Percentiles rank a stretch among this genome's conserved stretches.
phyloP scores from a whole-genome alignment of 2,113 vertebrate species.

The Brachyhypopomus gauderio region DNA sequence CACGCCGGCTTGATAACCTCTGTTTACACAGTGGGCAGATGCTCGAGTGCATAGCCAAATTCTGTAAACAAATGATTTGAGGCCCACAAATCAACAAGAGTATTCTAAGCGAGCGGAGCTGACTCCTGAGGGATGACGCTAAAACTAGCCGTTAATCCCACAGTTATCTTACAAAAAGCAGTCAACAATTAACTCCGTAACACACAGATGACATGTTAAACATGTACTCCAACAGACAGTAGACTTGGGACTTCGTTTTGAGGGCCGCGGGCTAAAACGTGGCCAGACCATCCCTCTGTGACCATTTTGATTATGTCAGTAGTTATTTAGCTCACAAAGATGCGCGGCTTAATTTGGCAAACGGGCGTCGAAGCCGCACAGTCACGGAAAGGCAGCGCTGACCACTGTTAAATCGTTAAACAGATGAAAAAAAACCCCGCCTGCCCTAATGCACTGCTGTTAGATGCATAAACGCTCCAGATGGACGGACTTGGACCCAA shows the following conservation, averaged over 20 bases:
- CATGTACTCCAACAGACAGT: background rate
- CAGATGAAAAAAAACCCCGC: background rate
- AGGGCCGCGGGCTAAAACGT: background rate
- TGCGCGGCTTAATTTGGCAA: background rate
- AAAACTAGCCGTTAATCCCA: background rate
- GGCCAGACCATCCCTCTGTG: slow-evolving; percentile 7
- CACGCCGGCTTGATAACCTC: background rate
- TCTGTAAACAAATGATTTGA: slow-evolving; percentile 29
- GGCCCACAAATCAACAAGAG: background rate
- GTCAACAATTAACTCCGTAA: slow-evolving; percentile 42
- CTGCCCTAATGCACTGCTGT: background rate
- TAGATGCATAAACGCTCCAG: background rate
- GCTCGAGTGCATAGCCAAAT: background rate
- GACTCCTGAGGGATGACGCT: background rate
- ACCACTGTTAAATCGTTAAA: background rate
- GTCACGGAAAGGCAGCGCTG: background rate
- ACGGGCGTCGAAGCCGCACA: background rate
- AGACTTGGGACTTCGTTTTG: slow-evolving; percentile 32
- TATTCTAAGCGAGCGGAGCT: background rate
- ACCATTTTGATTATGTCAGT: slow-evolving; percentile 1
- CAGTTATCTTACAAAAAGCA: background rate
- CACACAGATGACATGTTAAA: slow-evolving; percentile 13
- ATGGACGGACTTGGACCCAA: background rate
- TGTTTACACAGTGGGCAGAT: slow-evolving; percentile 32
- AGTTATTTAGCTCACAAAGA: slow-evolving; percentile 35